A percentile compares a stretch with the other conserved stretches of the same genome.
Evolutionary conservation across 2,888 invertebrate species (phyloP).

Genomic region (Digitonthophagus gazella): DNA sequence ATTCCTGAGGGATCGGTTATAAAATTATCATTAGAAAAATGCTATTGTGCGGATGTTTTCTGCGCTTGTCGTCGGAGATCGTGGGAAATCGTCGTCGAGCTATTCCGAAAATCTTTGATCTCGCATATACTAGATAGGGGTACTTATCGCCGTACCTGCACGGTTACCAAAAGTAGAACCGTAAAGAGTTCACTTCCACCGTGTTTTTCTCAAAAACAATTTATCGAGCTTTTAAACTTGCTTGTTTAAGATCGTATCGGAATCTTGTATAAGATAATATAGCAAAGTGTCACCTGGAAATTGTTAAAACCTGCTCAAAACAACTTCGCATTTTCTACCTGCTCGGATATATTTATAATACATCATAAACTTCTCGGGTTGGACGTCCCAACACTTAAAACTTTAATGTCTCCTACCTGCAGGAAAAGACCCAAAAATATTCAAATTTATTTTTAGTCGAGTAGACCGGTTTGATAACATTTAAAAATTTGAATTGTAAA

Average conservation of each 20-base stretch:
- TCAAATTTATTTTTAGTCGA: no score
- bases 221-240: not conserved
- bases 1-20: constrained; percentile 34
- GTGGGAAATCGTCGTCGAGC: constrained; percentile 30
- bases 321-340: not conserved
- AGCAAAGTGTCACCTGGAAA: not conserved
- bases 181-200: not conserved
- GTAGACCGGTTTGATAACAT: no score
- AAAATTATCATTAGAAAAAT: constrained; percentile 41
- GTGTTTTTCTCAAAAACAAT: not conserved
- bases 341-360: not conserved
- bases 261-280: not conserved
- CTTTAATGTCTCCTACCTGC: not conserved
- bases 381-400: not conserved
- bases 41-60: constrained; percentile 36
- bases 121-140: constrained; percentile 5
- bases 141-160: constrained; percentile 7
- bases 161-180: constrained; percentile 14
- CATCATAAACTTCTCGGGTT: not conserved
- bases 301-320: not conserved
- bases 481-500: no score
- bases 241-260: not conserved
- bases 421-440: no score
- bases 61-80: constrained; percentile 30
- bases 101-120: constrained; percentile 30